phyloP scores from a whole-genome alignment of 2,888 invertebrate genomes.

The Oegoconia quadripuncta region DNA sequence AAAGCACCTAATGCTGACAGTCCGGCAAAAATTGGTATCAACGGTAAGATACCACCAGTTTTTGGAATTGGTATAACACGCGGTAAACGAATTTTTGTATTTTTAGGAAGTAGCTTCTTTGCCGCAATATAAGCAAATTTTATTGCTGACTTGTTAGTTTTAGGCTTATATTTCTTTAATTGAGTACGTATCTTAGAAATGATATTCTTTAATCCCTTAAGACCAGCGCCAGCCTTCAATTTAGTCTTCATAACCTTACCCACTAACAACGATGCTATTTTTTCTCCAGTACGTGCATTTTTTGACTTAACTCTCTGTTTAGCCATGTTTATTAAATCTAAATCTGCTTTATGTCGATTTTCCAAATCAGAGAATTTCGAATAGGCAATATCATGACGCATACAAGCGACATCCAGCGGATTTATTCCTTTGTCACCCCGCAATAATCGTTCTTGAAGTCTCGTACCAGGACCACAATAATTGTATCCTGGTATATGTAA shows the following conservation, averaged over 20 bases:
- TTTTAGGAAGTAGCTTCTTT: background rate
- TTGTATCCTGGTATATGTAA: constrained; percentile 11
- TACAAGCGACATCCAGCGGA: constrained; percentile 12
- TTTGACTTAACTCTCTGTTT: constrained; percentile 22
- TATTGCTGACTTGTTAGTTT: background rate
- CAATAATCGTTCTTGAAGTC: constrained; percentile 7
- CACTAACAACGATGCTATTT: constrained; percentile 10
- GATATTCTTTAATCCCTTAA: background rate
- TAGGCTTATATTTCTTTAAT: background rate
- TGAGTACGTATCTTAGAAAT: background rate
- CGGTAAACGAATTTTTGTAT: background rate
- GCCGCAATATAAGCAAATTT: constrained; percentile 1
- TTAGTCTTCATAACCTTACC: constrained; percentile 12
- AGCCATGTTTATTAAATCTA: constrained; percentile 30
- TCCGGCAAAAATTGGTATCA: constrained; percentile 42
- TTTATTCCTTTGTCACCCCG: constrained; percentile 14
- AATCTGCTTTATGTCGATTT: constrained; percentile 36
- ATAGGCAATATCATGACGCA: constrained; percentile 13
- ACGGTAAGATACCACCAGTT: no score
- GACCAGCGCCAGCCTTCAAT: constrained; percentile 6
- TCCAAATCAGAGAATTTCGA: constrained; percentile 12
- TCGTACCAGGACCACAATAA: constrained; percentile 13
- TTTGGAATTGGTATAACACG: no score
- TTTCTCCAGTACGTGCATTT: constrained; percentile 12
- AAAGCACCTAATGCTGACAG: constrained; percentile 37